Conservation (phyloP, 2,113 vertebrate genomes). For the Platycercus adscitus region DNA sequence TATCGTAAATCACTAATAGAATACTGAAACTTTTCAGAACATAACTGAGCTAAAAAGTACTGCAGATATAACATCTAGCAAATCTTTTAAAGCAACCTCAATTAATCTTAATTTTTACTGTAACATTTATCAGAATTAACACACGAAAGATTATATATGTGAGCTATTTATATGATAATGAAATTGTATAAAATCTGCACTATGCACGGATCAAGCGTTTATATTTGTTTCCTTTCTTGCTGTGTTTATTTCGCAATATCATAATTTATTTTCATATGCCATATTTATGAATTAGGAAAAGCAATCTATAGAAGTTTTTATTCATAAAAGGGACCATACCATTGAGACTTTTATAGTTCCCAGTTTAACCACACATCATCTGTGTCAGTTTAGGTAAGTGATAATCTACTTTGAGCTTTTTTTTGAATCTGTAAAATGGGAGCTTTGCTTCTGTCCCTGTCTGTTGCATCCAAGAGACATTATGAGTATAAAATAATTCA, state of each 20-base stretch:
- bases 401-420: neutral
- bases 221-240: constrained; percentile 65
- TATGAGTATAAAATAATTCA: neutral
- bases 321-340: neutral
- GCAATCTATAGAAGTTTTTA: constrained; percentile 44
- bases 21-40: constrained; percentile 51
- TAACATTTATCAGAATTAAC: constrained; percentile 78
- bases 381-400: neutral
- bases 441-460: fast-evolving
- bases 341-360: constrained; percentile 24
- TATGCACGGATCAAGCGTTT: constrained; percentile 66
- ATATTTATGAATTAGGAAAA: constrained; percentile 67
- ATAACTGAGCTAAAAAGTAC: constrained; percentile 68
- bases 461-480: neutral
- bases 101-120: constrained; percentile 81
- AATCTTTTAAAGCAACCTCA: constrained; percentile 64
- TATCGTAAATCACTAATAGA: constrained; percentile 68
- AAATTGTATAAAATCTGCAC: constrained; percentile 74
- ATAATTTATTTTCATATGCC: constrained; percentile 72
- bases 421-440: neutral
- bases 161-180: constrained; percentile 80
- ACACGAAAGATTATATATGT: constrained; percentile 72
- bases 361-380: neutral
- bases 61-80: constrained; percentile 53
- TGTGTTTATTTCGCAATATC: constrained; percentile 67